A percentile compares a stretch with the other conserved stretches of the same genome.
These are phyloP conservation scores for Cotesia typhae DNA, from an alignment of 1,140 invertebrate genomes.

Conservation along the genomic window DNA sequence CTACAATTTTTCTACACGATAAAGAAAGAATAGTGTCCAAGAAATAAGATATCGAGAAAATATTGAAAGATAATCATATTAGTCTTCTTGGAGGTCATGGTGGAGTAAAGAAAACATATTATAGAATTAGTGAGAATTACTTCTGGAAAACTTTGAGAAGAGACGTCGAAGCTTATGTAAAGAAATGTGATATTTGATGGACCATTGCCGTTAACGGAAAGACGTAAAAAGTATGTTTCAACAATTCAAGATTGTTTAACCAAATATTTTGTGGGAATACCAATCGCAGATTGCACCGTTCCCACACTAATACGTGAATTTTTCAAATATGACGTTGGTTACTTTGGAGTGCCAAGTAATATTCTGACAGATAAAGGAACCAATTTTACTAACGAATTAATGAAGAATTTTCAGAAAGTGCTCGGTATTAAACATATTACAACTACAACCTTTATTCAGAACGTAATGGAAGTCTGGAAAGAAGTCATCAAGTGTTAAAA, in stretches of 20 bases:
- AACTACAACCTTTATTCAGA: conserved; percentile 26
- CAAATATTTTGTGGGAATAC: conserved; percentile 25
- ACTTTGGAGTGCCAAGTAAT: conserved; percentile 38
- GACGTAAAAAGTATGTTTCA: conserved; percentile 27
- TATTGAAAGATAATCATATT: conserved; percentile 34
- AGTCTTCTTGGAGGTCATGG: conserved; percentile 25
- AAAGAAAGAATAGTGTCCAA: conserved; percentile 17
- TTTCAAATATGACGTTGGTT: conserved; percentile 5
- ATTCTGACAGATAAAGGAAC: conserved; percentile 48
- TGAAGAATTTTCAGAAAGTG: conserved; percentile 30
- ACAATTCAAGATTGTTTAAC: conserved; percentile 18
- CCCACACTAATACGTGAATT: conserved; percentile 12
- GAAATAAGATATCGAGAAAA: conserved; percentile 13
- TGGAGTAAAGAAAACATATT: conserved; percentile 27
- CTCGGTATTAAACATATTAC: conserved; percentile 28
- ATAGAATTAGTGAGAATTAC: conserved; percentile 30
- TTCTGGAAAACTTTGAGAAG: conserved; percentile 33
- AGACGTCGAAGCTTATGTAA: neutral
- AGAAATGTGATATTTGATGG: conserved; percentile 36
- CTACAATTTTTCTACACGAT: conserved; percentile 3
- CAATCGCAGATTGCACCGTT: conserved; percentile 14
- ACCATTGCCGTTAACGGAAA: conserved; percentile 29
- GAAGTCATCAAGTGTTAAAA: conserved; percentile 19
- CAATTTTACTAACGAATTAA: conserved; percentile 41
- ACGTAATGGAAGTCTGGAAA: neutral